Evolutionary conservation across 1,140 invertebrate genomes (phyloP).

Genomic region (Anastrepha obliqua): DNA sequence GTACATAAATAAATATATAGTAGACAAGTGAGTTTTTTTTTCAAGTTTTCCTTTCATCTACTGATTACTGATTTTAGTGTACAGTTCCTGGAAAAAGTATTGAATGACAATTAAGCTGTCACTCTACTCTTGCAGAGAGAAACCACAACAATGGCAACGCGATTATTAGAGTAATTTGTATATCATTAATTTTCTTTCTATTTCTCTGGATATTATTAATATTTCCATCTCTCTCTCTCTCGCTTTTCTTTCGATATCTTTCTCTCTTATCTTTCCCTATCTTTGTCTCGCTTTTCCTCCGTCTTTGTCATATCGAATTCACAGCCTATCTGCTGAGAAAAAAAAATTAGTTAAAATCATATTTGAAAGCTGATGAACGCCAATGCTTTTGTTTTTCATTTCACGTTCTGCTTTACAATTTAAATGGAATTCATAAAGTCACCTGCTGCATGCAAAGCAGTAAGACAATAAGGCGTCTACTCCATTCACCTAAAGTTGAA

Average conservation of each 20-base stretch:
- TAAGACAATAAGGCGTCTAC: neutral
- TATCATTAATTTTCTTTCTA: too few relatives aligned
- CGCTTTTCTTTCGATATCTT: neutral
- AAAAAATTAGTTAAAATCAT: neutral
- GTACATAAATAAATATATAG: too few relatives aligned
- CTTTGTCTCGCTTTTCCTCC: too few relatives aligned
- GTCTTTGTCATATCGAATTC: too few relatives aligned
- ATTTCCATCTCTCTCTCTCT: neutral
- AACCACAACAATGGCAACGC: too few relatives aligned
- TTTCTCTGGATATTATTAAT: neutral
- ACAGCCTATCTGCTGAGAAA: neutral
- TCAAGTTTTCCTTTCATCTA: too few relatives aligned
- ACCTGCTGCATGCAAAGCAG: neutral
- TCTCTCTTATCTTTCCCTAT: neutral
- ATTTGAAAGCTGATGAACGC: neutral
- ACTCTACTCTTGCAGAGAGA: too few relatives aligned
- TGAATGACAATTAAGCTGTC: too few relatives aligned
- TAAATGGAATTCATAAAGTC: neutral
- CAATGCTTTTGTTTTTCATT: slow-evolving; percentile 24
- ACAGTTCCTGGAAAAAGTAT: too few relatives aligned
- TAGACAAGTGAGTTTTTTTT: too few relatives aligned
- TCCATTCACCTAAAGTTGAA: neutral
- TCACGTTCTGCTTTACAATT: neutral
- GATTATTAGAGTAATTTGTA: too few relatives aligned
- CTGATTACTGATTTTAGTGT: too few relatives aligned